Percentiles rank a stretch among this genome's conserved stretches.
These are phyloP conservation scores for Muscicapa striata DNA, from an alignment of 2,797 vertebrate genomes.

Conservation along the genomic window DNA sequence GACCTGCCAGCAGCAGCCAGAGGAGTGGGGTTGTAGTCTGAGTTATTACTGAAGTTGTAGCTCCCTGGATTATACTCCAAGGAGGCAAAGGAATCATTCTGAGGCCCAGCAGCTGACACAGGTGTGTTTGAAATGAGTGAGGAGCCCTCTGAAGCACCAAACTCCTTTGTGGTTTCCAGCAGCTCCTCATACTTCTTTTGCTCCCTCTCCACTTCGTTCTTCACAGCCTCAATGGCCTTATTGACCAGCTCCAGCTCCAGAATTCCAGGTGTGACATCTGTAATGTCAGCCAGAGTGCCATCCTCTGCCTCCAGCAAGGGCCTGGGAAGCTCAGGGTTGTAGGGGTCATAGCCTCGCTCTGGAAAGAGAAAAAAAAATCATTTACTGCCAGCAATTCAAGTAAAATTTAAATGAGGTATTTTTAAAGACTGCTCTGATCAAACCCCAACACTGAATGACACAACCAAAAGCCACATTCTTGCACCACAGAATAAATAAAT, in stretches of 20 bases:
- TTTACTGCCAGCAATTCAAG: not conserved
- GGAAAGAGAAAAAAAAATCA: not conserved
- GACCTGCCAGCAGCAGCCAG: slow-evolving; percentile 59
- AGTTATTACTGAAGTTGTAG: slow-evolving; percentile 76
- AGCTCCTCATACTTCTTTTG: slow-evolving; percentile 89
- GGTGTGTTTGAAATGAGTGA: not conserved
- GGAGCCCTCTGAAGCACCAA: slow-evolving; percentile 39
- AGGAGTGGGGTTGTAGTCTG: slow-evolving; percentile 89
- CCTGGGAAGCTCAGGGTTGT: slow-evolving; percentile 88
- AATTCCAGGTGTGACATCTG: slow-evolving; percentile 78
- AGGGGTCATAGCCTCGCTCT: slow-evolving; percentile 94
- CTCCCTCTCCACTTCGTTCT: slow-evolving; percentile 89
- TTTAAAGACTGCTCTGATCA: not conserved
- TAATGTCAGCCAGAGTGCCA: slow-evolving; percentile 23
- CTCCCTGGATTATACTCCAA: slow-evolving; percentile 85
- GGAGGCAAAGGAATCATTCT: slow-evolving; percentile 50
- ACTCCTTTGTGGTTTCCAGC: slow-evolving; percentile 76
- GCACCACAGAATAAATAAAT: not conserved
- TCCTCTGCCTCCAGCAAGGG: slow-evolving; percentile 77
- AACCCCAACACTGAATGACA: not conserved
- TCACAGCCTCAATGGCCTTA: slow-evolving; percentile 92
- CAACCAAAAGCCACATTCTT: not conserved
- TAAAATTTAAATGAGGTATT: not conserved
- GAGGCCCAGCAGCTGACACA: not conserved
- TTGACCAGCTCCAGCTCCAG: slow-evolving; percentile 93